Evolutionary conservation across 2,797 vertebrate genomes (phyloP).

Genomic region (Furcifer pardalis): DNA sequence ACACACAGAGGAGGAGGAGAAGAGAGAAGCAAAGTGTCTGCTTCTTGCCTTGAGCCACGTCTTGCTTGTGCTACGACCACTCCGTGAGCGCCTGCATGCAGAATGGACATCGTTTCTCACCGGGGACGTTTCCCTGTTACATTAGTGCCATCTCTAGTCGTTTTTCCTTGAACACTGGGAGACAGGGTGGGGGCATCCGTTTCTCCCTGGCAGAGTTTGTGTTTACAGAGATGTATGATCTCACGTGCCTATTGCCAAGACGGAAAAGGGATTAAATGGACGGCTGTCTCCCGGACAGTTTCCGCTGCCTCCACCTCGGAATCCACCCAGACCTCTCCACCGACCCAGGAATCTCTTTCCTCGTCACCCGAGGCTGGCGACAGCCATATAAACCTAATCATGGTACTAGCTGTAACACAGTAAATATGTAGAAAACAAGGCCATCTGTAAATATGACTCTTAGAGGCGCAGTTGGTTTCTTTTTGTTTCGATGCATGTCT

Average conservation of each 20-base stretch:
- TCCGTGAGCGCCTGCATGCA: neutral
- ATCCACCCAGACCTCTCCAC: conserved; percentile 30
- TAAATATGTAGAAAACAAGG: conserved; percentile 50
- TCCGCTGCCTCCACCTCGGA: conserved; percentile 13
- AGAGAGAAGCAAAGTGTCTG: conserved; percentile 5
- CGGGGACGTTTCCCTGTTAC: conserved; percentile 7
- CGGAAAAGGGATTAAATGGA: conserved; percentile 33
- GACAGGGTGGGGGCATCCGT: neutral
- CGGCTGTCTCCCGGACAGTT: conserved; percentile 22
- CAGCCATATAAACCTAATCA: conserved; percentile 10
- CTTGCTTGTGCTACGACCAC: neutral
- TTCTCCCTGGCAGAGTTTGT: conserved; percentile 50
- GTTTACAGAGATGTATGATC: conserved; percentile 60
- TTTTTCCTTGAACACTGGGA: neutral
- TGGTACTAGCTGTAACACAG: conserved; percentile 66
- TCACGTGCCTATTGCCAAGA: neutral
- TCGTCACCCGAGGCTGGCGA: neutral
- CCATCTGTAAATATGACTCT: conserved; percentile 52
- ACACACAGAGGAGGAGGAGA: neutral
- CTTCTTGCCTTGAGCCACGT: neutral
- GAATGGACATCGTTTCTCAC: neutral
- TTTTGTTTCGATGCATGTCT: conserved; percentile 62
- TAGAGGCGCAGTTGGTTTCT: conserved; percentile 23
- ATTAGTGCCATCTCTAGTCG: neutral
- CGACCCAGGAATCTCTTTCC: neutral